These are phyloP conservation scores for Euschistus heros DNA, from an alignment of 1,140 invertebrate species.

Conservation along the genomic window DNA sequence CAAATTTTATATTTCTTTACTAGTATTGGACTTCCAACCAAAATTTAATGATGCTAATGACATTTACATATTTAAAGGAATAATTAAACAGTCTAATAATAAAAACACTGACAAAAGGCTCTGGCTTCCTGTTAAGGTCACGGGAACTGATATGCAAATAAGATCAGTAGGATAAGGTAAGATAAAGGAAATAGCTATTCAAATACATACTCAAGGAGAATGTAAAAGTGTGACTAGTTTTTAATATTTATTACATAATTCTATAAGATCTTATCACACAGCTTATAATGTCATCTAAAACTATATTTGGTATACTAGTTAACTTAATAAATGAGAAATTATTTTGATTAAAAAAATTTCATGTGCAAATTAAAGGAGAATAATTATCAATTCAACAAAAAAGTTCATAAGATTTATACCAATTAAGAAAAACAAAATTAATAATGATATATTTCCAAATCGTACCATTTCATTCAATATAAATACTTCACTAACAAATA, in stretches of 20 bases:
- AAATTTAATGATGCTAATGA: too few species aligned
- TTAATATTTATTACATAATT: conserved; percentile 11
- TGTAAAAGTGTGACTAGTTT: conserved; percentile 12
- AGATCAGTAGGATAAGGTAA: conserved; percentile 1
- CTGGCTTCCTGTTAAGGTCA: conserved; percentile 11
- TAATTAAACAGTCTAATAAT: conserved; percentile 10
- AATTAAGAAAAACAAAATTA: too few species aligned
- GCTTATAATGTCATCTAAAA: conserved; percentile 12
- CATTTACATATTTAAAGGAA: neutral
- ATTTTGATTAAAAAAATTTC: too few species aligned
- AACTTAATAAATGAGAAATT: neutral
- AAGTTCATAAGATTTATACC: too few species aligned
- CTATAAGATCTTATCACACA: conserved; percentile 10
- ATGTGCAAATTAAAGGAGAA: too few species aligned
- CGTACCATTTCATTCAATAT: too few species aligned
- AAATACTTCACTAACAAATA: too few species aligned
- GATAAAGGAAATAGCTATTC: conserved; percentile 2
- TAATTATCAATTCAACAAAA: too few species aligned
- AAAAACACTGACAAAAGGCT: conserved; percentile 13
- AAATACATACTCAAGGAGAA: neutral
- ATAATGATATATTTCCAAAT: too few species aligned
- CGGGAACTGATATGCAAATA: neutral
- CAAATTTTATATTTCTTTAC: too few species aligned
- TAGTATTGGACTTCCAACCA: too few species aligned
- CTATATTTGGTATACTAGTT: conserved; percentile 12